Conservation (phyloP, 2,888 invertebrate species). For the Ptychoptera contaminata region DNA sequence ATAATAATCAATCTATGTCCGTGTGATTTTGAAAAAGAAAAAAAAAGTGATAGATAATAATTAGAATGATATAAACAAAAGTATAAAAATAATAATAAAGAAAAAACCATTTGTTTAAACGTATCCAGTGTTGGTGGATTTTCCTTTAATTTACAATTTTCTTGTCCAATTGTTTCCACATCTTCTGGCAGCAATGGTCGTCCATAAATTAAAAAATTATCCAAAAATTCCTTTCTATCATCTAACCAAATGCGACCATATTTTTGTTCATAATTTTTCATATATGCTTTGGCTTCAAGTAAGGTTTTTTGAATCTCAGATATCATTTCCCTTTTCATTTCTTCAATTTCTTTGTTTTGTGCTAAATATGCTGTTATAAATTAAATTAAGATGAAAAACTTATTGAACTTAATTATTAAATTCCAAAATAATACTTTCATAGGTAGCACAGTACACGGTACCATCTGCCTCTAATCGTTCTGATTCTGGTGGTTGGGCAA, state of each 20-base stretch:
- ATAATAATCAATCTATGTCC: constrained; percentile 28
- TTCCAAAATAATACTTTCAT: constrained; percentile 25
- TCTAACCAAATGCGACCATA: constrained; percentile 66
- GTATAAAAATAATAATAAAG: background rate
- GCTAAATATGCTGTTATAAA: constrained; percentile 28
- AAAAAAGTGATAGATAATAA: background rate
- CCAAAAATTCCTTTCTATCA: constrained; percentile 53
- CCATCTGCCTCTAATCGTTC: constrained; percentile 19
- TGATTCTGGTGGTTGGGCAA: constrained; percentile 35
- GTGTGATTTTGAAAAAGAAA: too few relatives aligned
- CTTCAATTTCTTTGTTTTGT: constrained; percentile 37
- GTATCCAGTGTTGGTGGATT: constrained; percentile 33
- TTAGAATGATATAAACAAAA: too few relatives aligned
- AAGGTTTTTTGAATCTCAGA: constrained; percentile 27
- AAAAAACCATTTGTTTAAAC: background rate
- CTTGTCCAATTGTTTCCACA: constrained; percentile 35
- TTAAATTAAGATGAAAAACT: background rate
- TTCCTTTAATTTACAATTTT: constrained; percentile 40
- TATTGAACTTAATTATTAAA: background rate
- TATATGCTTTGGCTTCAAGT: constrained; percentile 24
- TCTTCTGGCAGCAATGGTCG: constrained; percentile 52
- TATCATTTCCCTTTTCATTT: constrained; percentile 36
- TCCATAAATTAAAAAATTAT: constrained; percentile 56
- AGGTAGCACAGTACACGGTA: constrained; percentile 14
- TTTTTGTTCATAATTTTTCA: constrained; percentile 36